Evolutionary conservation across 2,113 vertebrate species (phyloP).

Genomic region (Gallinago jamesoni): DNA sequence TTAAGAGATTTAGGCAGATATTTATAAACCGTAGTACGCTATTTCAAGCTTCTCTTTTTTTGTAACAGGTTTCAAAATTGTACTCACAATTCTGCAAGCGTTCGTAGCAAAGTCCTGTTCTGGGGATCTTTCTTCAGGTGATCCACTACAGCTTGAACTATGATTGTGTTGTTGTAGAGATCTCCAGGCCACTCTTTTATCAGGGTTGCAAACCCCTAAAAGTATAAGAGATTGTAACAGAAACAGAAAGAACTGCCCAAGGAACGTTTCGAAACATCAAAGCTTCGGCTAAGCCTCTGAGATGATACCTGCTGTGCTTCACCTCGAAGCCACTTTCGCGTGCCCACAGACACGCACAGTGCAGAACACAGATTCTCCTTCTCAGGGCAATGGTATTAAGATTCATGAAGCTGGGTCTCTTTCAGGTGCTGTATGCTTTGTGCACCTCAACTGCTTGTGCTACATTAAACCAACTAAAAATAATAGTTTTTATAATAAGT

Average conservation of each 20-base stretch:
- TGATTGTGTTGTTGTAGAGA: conserved; percentile 94
- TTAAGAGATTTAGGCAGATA: not conserved
- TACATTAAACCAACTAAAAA: not conserved
- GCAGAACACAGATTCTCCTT: conserved; percentile 4
- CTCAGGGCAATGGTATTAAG: not conserved
- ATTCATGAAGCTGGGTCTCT: not conserved
- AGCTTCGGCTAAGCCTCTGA: not conserved
- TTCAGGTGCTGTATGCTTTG: not conserved
- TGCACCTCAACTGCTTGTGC: not conserved
- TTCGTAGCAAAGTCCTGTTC: conserved; percentile 89
- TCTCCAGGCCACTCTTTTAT: conserved; percentile 97
- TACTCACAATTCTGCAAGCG: conserved; percentile 94
- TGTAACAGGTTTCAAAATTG: not conserved
- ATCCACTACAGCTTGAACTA: conserved; percentile 91
- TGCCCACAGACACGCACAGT: not conserved
- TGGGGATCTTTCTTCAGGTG: conserved; percentile 90
- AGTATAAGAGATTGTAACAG: conserved; percentile 15
- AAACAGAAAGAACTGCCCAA: conserved; percentile 17
- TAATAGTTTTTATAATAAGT: not conserved
- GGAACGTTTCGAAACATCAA: not conserved
- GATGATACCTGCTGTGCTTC: not conserved
- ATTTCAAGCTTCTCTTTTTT: not conserved
- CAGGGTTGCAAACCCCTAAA: conserved; percentile 92
- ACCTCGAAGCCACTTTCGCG: not conserved
- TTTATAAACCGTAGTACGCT: not conserved